Base-by-base conservation (phyloP, 2,113 vertebrate genomes). In the Ptychochromis oligacanthus region DNA sequence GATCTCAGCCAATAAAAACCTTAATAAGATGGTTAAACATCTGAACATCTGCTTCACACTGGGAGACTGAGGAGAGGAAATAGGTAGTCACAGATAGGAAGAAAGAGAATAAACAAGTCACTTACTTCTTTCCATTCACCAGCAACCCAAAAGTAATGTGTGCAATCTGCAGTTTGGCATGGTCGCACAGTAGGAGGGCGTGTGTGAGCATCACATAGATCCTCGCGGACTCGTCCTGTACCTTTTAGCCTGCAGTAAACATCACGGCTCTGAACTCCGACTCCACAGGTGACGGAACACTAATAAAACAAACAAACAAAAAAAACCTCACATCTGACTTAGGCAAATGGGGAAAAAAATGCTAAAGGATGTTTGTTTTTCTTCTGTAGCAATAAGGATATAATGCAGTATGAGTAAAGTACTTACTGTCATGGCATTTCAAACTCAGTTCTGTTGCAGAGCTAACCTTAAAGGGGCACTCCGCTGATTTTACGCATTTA, bases 271-370 rank as follows among this genome's bases (percentile, higher is more conserved):
- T 97, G 97, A 59, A 95, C 78, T 24, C 97, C 98, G 1, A 83
- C 86, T 18, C 97, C 97, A 74, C 98, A 99, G 87, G 96, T 97
- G 26, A 94, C 95, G 6, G 98, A 98, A 67, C 98, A 99, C 98
- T 99, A 31, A 12, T 3, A 6, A 83, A 82, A 62, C 43, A n/a
- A n/a, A 80, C 24, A 90, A 20, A 82, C 31, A 82, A 11, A 72
- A 40, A n/a, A n/a, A n/a, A n/a, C n/a, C 40, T 31, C 22, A 56
- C 15, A 52, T 20, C 10, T 24, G 17, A 74, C 7, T 79, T 13
- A 55, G 1, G 11, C 2, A 12, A 22, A 56, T 36, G 6, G 43
- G 4, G 34, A 36, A 36, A 54, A 52, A 28, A 4, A 72, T 11
- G 7, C 46, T 70, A 28, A 28, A 49, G 14, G 6, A 8, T 34